A percentile compares a stretch with the other conserved stretches of the same genome.
phyloP scores from a whole-genome alignment of 2,113 vertebrate genomes.

The Aptenodytes forsteri region DNA sequence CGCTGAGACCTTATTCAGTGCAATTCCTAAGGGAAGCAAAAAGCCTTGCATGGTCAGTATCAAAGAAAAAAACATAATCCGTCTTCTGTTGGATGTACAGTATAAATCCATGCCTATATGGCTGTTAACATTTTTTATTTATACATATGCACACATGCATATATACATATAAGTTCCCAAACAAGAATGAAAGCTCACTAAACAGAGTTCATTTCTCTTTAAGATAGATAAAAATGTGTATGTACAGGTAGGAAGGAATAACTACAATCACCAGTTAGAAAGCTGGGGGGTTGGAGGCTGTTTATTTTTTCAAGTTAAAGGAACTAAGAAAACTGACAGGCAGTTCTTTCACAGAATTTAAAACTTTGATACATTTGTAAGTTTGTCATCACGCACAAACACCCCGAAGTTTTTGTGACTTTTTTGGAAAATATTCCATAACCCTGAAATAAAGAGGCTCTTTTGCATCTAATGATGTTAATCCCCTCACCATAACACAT shows the following conservation, averaged over 20 bases:
- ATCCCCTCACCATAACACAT: neutral
- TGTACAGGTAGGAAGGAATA: neutral
- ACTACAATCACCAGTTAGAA: neutral
- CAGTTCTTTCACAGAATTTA: neutral
- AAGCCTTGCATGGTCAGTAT: neutral
- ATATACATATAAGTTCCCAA: neutral
- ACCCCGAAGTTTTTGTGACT: neutral
- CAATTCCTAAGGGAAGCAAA: neutral
- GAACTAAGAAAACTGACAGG: neutral
- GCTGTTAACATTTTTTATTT: neutral
- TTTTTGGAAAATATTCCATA: neutral
- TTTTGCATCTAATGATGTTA: neutral
- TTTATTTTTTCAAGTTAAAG: neutral
- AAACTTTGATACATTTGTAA: neutral
- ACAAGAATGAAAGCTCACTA: neutral
- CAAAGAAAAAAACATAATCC: neutral
- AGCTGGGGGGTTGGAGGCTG: too few relatives aligned
- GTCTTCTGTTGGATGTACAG: neutral
- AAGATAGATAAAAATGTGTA: neutral
- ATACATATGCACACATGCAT: neutral
- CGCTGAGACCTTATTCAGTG: neutral
- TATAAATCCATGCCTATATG: neutral
- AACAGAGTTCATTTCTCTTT: neutral
- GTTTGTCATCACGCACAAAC: accelerated
- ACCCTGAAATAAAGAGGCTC: neutral